Evolutionary conservation across 2,888 invertebrate species (phyloP), one percentile per base, ranked within the genome.

Genomic region (Amphimallon solstitiale): DNA sequence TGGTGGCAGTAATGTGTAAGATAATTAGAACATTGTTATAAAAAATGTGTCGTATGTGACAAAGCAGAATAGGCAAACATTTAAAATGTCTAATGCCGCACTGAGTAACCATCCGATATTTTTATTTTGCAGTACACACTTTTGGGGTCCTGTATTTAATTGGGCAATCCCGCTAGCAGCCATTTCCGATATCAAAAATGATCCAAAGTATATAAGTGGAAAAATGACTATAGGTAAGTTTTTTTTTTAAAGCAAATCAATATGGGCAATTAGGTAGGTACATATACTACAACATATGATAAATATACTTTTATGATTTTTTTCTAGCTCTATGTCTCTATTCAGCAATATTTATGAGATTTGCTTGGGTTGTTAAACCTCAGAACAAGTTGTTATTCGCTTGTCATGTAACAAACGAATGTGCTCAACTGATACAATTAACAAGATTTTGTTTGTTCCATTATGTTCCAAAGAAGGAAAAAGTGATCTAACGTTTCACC

Each of bases 141-240:
- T 98, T 83, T 98, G 98, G 98, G 98, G 98, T 49, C 98, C 98
- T 62, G 90, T 98, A 49, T 98, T 98, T 17, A 99, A 99, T 83
- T 99, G 99, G 99, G 97, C 96, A 4, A 94, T 99, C 76, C 99
- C 99, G 1, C 81, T 99, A 70, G 99, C 99, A 61, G 98, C 98
- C 4, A 86, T 99, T 61, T 91, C 95, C 63, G 99, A 99, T 81
- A 90, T 92, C 63, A 88, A 88, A 72, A 95, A 94, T 79, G 93
- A 95, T 81, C 95, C 97, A 2, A 92, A 92, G 78, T 91, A 90
- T 77, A 98, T 98, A 71, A 97, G 97, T 85, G 97, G 97, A n/a
- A 95, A 94, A 86, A 98, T 98, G 98, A 98, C 97, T 66, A 76
- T 92, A 74, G 97, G 97, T 97, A 86, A 85, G 85, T 56, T 48